Conservation (phyloP, 2,888 invertebrate genomes). For the Athalia rosae region DNA sequence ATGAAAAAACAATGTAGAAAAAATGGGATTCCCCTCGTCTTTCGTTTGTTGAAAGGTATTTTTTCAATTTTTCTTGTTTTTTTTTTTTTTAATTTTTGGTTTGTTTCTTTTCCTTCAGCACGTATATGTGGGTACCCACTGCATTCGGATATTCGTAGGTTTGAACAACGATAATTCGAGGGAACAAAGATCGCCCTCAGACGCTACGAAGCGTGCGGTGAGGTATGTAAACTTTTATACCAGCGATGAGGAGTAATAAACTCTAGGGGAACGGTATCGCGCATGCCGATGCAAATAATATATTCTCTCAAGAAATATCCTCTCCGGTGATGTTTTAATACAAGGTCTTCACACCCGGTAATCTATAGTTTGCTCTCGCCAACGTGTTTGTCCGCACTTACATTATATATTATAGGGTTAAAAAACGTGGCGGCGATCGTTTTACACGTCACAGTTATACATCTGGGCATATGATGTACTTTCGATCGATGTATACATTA, state of each 20-base stretch:
- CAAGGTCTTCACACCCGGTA: constrained; percentile 32
- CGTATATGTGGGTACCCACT: no score
- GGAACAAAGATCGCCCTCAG: no score
- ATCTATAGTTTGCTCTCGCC: constrained; percentile 9
- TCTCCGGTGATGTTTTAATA: constrained; percentile 25
- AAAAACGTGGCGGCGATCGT: no score
- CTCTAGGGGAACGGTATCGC: constrained; percentile 39
- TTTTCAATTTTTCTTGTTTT: constrained; percentile 21
- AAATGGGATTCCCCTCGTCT: constrained; percentile 16
- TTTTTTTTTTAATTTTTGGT: neutral
- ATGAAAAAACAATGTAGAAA: neutral
- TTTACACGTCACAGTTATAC: no score
- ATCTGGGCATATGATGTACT: no score
- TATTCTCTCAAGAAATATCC: constrained; percentile 39
- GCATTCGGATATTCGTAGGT: no score
- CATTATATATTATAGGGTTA: no score
- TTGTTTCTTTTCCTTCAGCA: neutral
- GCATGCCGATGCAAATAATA: constrained; percentile 45
- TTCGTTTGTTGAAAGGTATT: constrained; percentile 22
- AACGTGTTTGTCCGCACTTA: no score
- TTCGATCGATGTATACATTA: no score
- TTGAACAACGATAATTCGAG: no score
- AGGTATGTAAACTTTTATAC: no score
- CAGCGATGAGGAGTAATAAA: constrained; percentile 18
- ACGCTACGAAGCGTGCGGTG: no score